Evolutionary conservation across 2,888 invertebrate genomes (phyloP), one percentile per base, ranked within the genome.

Genomic region (Melinopterus prodromus): DNA sequence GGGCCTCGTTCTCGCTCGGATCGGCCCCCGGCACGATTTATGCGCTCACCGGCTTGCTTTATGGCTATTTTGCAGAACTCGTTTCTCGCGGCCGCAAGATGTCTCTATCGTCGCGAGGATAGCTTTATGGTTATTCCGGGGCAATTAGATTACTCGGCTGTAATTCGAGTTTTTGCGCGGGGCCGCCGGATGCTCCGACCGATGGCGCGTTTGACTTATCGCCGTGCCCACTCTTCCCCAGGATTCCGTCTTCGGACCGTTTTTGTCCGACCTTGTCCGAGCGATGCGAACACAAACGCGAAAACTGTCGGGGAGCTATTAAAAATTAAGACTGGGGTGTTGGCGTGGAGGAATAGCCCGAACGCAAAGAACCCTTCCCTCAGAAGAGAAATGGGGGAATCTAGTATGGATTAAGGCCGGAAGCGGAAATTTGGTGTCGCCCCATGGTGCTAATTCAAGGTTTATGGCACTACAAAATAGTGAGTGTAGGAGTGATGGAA

Each of bases 131-230:
- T 88, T 89, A 88, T 89, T 88, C 86, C 87, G 85, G 86, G 85
- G 88, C 89, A 89, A 89, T 89, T 89, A 89, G 88, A 89, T 89
- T 88, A 87, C 87, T 87, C 88, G 86, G 88, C 87, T 86, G 88
- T 87, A 88, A 88, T 88, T 88, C 88, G 86, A 86, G 87, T 88
- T 88, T 88, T 88, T 88, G 87, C 84, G 81, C 79, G 81, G 82
- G 53, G 53, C 53, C 53, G 81, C 83, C 81, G 84, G 85, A 85
- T 85, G 86, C 85, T 83, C 86, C 86, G 87, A 87, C 88, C 88
- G 88, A 88, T 88, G 88, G 87, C 86, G 87, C 86, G 87, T 87
- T 88, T 88, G 88, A 88, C 87, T 88, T 88, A 88, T 88, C 86
- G 86, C 83, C 81, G 78, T 74, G 79, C 80, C 81, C 83, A 80